Evolutionary conservation across 2,797 vertebrate species (phyloP).

Genomic region (Graptemys geographica): DNA sequence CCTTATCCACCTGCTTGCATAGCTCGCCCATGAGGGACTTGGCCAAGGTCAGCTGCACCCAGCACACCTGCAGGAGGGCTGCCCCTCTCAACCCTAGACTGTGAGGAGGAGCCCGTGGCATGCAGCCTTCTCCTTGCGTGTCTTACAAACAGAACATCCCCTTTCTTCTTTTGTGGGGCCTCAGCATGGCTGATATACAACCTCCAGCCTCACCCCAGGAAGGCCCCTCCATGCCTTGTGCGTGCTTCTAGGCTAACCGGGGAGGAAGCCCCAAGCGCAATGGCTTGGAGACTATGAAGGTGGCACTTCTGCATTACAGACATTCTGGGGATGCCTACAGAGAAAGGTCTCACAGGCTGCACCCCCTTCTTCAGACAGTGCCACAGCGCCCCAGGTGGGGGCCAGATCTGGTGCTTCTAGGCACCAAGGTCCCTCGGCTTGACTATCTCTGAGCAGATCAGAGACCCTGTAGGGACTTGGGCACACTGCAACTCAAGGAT

Average conservation of each 20-base stretch:
- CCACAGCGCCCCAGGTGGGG: rapidly evolving
- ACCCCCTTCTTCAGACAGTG: rapidly evolving
- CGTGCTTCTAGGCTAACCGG: rapidly evolving
- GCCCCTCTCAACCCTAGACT: rapidly evolving
- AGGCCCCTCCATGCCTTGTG: rapidly evolving
- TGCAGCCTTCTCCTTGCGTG: rapidly evolving
- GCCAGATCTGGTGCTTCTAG: rapidly evolving
- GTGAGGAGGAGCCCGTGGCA: rapidly evolving
- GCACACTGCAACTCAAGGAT: too few species aligned
- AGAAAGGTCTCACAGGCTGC: rapidly evolving
- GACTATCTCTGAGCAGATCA: neutral
- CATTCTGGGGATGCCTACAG: neutral
- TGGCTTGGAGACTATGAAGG: neutral
- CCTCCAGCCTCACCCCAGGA: neutral
- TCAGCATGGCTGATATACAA: rapidly evolving
- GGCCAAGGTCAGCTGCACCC: rapidly evolving
- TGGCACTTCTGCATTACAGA: neutral
- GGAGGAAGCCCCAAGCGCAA: neutral
- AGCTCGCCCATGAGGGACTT: neutral
- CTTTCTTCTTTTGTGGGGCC: rapidly evolving
- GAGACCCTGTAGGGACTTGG: neutral
- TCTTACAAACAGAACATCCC: neutral
- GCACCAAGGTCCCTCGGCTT: rapidly evolving
- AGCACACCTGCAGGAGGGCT: neutral
- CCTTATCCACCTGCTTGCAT: rapidly evolving